Evolutionary conservation across 53 echinoderm and acorn worm species (phyloP), one percentile per base, ranked within the genome.

Genomic region (Echinarachnius parma): DNA sequence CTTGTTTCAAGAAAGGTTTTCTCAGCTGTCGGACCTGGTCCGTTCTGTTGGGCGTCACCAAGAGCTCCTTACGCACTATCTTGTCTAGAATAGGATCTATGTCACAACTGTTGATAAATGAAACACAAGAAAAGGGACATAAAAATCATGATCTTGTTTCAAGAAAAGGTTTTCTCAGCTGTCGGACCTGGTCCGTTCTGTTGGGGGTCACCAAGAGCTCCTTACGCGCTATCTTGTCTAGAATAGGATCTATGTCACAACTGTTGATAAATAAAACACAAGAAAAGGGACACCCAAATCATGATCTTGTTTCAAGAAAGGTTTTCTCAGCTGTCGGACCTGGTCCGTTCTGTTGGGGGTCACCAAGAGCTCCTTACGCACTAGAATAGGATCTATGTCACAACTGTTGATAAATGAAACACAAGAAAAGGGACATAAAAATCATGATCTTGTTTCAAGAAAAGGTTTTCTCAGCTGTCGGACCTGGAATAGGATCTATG

Each of bases 281-380:
- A 52, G 5, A 48, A 69, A 9, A n/a, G n/a, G n/a, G n/a, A n/a
- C 55, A 10, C 9, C 7, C 7, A 9, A 54, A 54, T 54, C 8
- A 54, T 54, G 24, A 54, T 42, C 42, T 42, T 7, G 42, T 7
- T 42, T 42, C 8, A 13, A 7, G 13, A 13, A n/a, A n/a, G n/a
- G n/a, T n/a, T n/a, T n/a, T n/a, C n/a, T 87, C 33, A 91, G 85
- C 60, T 96, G 96, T 36, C 96, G 64, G 58, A 95, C 96, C 72
- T 96, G 96, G 19, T 85, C 71, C 56, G 84, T 84, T 19, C 96
- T 79, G 57, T 82, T 87, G 16, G 94, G 79, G 9, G 90, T 91
- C n/a, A 96, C 85, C 16, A 96, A 74, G 8, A 91, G 91, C 29
- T 91, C 96, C 53, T 87, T 87, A 9, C 88, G 81, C 21, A 82